Evolutionary conservation across 2,113 vertebrate species (phyloP).

Genomic region (Esox niger): DNA sequence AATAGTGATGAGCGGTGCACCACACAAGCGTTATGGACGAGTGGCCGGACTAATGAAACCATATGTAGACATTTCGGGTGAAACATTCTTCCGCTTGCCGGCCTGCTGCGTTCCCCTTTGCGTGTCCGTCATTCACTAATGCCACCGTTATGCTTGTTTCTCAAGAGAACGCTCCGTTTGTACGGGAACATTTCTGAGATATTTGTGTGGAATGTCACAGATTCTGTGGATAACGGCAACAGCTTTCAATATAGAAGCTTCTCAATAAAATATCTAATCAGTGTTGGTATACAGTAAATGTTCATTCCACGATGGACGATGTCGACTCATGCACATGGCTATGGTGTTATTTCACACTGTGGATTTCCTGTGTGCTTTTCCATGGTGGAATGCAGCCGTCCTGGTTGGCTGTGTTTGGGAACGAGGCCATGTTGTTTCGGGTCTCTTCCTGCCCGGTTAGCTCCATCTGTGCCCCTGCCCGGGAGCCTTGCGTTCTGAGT

Average conservation of each 20-base stretch:
- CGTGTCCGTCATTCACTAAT: slow-evolving; percentile 8
- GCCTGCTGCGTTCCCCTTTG: slow-evolving; percentile 35
- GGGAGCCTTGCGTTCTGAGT: slow-evolving; percentile 65
- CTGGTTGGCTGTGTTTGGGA: slow-evolving; percentile 59
- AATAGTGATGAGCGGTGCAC: slow-evolving; percentile 55
- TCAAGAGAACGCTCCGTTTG: neutral
- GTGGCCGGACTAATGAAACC: slow-evolving; percentile 56
- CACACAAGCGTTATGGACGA: slow-evolving; percentile 28
- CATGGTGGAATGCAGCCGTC: slow-evolving; percentile 45
- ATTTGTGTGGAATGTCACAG: neutral
- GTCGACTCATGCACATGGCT: slow-evolving; percentile 19
- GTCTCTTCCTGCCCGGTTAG: slow-evolving; percentile 61
- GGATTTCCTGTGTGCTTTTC: slow-evolving; percentile 42
- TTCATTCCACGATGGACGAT: slow-evolving; percentile 21
- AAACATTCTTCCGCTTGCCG: slow-evolving; percentile 19
- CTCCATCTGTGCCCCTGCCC: slow-evolving; percentile 69
- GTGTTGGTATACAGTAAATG: slow-evolving; percentile 21
- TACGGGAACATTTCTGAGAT: neutral
- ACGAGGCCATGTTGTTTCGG: slow-evolving; percentile 58
- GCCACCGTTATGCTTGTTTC: slow-evolving; percentile 38
- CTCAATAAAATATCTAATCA: slow-evolving; percentile 33
- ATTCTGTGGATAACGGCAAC: neutral
- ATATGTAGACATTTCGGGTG: slow-evolving; percentile 30
- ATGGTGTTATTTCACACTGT: slow-evolving; percentile 22
- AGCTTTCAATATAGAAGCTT: slow-evolving; percentile 20